Conservation (phyloP, 2,797 vertebrate genomes). For the Picus viridis region DNA sequence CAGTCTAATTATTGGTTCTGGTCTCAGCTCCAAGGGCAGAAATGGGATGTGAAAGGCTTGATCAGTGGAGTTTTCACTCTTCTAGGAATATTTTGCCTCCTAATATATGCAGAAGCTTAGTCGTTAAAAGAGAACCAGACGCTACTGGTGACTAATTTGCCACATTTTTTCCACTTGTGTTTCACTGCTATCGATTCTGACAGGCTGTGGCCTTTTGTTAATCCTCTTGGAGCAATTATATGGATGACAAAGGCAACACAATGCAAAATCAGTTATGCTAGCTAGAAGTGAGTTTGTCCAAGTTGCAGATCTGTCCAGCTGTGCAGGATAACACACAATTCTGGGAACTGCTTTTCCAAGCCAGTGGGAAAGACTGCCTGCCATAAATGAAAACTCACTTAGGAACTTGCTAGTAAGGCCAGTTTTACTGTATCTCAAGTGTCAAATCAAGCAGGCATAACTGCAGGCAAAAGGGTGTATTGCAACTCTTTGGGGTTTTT, state of each 20-base stretch:
- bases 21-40: not conserved
- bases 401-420: not conserved
- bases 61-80: not conserved
- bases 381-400: not conserved
- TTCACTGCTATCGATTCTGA: not conserved
- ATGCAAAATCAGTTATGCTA: not conserved
- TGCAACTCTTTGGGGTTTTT: not conserved
- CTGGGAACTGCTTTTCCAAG: not conserved
- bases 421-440: accelerated
- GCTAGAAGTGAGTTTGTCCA: not conserved
- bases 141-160: not conserved
- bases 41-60: not conserved
- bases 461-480: not conserved
- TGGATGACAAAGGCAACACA: not conserved
- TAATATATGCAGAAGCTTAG: not conserved
- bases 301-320: not conserved
- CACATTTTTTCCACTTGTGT: not conserved
- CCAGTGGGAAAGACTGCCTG: not conserved
- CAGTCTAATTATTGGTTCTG: not conserved
- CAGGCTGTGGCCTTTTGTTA: not conserved
- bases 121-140: not conserved
- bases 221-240: not conserved
- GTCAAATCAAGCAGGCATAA: not conserved
- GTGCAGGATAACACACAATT: accelerated
- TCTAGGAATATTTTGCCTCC: not conserved